Evolutionary conservation across 2,888 invertebrate species (phyloP).

Genomic region (Stenichneumon culpator): DNA sequence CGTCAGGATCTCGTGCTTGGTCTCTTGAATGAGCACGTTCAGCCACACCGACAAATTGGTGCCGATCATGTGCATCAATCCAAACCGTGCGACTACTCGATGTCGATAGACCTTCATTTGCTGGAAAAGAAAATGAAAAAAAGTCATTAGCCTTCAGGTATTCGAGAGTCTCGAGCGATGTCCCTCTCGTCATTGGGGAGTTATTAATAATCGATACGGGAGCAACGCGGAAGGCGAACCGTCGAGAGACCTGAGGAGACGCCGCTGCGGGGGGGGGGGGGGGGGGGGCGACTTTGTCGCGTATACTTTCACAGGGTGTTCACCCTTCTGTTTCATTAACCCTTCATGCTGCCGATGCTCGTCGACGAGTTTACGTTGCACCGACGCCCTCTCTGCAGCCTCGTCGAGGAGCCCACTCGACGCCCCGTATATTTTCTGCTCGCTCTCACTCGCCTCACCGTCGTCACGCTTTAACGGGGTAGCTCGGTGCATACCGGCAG

Average conservation of each 20-base stretch:
- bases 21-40: conserved; percentile 97
- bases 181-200: conserved; percentile 13
- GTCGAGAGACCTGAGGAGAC: conserved; percentile 24
- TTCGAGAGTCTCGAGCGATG: background rate
- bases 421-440: conserved; percentile 61
- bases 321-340: conserved; percentile 79
- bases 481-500: conserved; percentile 29
- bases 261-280: background rate
- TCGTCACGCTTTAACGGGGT: conserved; percentile 4
- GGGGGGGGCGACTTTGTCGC: conserved; percentile 46
- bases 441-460: conserved; percentile 41
- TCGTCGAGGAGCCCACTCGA: conserved; percentile 59
- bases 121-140: conserved; percentile 80
- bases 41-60: conserved; percentile 99
- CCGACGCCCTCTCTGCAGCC: conserved; percentile 63
- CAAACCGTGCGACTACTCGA: conserved; percentile 96
- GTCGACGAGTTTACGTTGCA: conserved; percentile 69
- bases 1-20: conserved; percentile 96
- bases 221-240: conserved; percentile 3
- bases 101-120: conserved; percentile 97
- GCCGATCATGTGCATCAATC: conserved; percentile 99
- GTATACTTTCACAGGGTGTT: conserved; percentile 75
- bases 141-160: conserved; percentile 1
- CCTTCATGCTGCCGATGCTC: conserved; percentile 53
- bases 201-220: conserved; percentile 56